phyloP scores from a whole-genome alignment of 1,140 invertebrate species.

The Bradynema listronoti region DNA sequence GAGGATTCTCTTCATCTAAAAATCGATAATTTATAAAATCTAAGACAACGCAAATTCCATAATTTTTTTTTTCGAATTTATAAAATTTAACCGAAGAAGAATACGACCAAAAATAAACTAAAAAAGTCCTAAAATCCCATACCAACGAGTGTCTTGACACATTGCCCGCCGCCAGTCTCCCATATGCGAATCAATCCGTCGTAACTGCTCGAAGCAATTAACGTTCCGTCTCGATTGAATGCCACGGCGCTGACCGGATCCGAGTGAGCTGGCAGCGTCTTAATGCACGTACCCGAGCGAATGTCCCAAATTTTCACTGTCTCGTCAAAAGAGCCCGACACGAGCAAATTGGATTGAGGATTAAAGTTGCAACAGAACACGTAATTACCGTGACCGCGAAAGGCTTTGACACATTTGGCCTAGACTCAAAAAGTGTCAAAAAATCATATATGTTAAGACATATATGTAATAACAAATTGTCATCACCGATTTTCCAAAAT shows the following conservation, averaged over 20 bases:
- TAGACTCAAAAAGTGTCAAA: slow-evolving; percentile 57
- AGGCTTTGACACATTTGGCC: slow-evolving; percentile 93
- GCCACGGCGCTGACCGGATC: slow-evolving; percentile 92
- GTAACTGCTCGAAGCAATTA: slow-evolving; percentile 97
- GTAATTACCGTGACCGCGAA: slow-evolving; percentile 99
- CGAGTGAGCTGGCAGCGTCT: slow-evolving; percentile 94
- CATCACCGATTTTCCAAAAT: slow-evolving; percentile 13
- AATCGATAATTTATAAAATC: slow-evolving; percentile 19
- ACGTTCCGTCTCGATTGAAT: slow-evolving; percentile 93
- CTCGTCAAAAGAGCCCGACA: slow-evolving; percentile 98
- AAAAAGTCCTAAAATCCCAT: slow-evolving; percentile 21
- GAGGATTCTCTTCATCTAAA: slow-evolving; percentile 84
- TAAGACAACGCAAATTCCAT: not conserved
- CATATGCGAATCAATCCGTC: slow-evolving; percentile 98
- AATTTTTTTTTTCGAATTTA: not conserved
- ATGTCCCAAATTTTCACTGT: slow-evolving; percentile 97
- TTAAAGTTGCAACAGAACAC: slow-evolving; percentile 99
- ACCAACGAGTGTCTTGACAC: slow-evolving; percentile 88
- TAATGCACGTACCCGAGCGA: slow-evolving; percentile 82
- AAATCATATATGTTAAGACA: slow-evolving; percentile 12
- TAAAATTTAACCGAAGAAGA: slow-evolving; percentile 8
- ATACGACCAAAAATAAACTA: not conserved
- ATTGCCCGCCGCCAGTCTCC: slow-evolving; percentile 97
- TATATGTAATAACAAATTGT: not conserved
- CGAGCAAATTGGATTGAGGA: slow-evolving; percentile 96